These are phyloP conservation scores for Typhlichthys eigenmanni DNA, from an alignment of 2,797 vertebrate species.

Conservation along the genomic window DNA sequence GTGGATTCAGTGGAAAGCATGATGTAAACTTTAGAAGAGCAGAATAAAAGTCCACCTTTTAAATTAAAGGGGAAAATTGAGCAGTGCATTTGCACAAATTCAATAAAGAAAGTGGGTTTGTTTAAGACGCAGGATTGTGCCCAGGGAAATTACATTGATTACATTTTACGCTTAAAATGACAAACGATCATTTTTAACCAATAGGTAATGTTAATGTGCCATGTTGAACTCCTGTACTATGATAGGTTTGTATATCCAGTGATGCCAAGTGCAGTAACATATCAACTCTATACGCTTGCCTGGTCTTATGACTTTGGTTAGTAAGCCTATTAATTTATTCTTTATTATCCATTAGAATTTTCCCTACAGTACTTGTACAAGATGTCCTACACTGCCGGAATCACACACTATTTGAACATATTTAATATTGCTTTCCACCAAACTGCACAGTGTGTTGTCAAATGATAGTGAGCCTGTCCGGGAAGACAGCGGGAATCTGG, in stretches of 20 bases:
- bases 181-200: conserved; percentile 49
- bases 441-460: not conserved
- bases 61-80: conserved; percentile 48
- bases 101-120: conserved; percentile 42
- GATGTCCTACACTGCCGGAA: not conserved
- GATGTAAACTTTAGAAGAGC: too few relatives aligned
- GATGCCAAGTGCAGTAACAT: conserved; percentile 19
- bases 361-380: not conserved
- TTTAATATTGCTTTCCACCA: conserved; percentile 6
- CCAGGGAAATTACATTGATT: conserved; percentile 25
- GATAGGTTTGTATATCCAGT: not conserved
- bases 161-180: conserved; percentile 43
- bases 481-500: conserved; percentile 23
- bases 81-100: conserved; percentile 35
- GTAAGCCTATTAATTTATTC: not conserved
- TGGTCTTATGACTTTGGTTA: too few relatives aligned
- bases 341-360: not conserved
- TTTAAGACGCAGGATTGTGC: conserved; percentile 35
- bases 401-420: not conserved
- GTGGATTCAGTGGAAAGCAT: too few relatives aligned
- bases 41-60: conserved; percentile 17
- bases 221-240: conserved; percentile 28
- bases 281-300: not conserved
- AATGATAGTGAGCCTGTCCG: not conserved
- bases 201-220: conserved; percentile 48